Percentiles rank a stretch among this genome's conserved stretches.
Evolutionary conservation across 2,888 invertebrate genomes (phyloP).

Genomic region (Melanchra persicariae): DNA sequence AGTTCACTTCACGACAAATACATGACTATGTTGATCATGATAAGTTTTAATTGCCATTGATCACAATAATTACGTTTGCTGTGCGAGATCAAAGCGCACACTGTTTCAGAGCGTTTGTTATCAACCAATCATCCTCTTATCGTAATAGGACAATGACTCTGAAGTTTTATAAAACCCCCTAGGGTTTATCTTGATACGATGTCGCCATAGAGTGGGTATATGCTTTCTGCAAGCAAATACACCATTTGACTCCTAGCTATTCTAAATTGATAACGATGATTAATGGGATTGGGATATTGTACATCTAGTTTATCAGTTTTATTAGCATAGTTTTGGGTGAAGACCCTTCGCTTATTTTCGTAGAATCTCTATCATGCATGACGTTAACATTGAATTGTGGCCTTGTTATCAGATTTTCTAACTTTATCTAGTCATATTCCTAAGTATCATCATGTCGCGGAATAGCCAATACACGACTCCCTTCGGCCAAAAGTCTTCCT

Average conservation of each 20-base stretch:
- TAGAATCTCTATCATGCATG: not conserved
- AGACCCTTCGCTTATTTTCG: not conserved
- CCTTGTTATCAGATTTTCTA: not conserved
- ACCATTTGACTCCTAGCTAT: constrained; percentile 4
- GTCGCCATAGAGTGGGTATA: constrained; percentile 44
- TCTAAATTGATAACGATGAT: constrained; percentile 7
- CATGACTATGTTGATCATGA: constrained; percentile 65
- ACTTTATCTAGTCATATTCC: not conserved
- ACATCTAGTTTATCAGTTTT: not conserved
- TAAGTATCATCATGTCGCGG: too few relatives aligned
- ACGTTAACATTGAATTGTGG: not conserved
- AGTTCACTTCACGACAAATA: constrained; percentile 46
- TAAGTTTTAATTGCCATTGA: constrained; percentile 66
- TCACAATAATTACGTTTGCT: constrained; percentile 67
- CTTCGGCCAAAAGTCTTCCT: too few relatives aligned
- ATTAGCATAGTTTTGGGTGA: not conserved
- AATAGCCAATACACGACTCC: too few relatives aligned
- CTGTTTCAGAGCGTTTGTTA: constrained; percentile 69
- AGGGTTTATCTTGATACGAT: constrained; percentile 58
- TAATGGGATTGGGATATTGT: not conserved
- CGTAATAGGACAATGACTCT: constrained; percentile 76
- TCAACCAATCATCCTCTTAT: constrained; percentile 75
- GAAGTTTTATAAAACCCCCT: constrained; percentile 71
- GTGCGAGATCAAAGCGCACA: constrained; percentile 69
- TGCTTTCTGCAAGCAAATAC: constrained; percentile 30